A percentile compares a stretch with the other conserved stretches of the same genome.
Evolutionary conservation across 2,888 invertebrate species (phyloP).

Genomic region (Acronicta alni): DNA sequence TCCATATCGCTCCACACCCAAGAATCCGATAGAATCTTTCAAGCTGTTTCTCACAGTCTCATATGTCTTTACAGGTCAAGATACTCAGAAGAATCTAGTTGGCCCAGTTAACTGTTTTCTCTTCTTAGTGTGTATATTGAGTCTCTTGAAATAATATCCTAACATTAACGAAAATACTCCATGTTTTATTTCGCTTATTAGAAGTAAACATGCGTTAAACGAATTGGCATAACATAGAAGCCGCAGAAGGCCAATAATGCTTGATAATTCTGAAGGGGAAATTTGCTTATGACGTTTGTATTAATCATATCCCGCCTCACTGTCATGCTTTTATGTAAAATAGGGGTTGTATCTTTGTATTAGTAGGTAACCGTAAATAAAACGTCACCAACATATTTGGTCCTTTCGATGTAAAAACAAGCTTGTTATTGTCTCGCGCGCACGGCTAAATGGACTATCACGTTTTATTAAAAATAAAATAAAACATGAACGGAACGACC

Average conservation of each 20-base stretch:
- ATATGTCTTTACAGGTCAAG: constrained; percentile 15
- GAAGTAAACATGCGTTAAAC: constrained; percentile 21
- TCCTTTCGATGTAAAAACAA: constrained; percentile 32
- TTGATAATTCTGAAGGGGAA: constrained; percentile 19
- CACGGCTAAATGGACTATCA: constrained; percentile 12
- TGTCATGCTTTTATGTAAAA: constrained; percentile 29
- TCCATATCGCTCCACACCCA: constrained; percentile 22
- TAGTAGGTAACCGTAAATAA: constrained; percentile 39
- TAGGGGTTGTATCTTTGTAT: constrained; percentile 31
- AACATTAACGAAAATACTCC: constrained; percentile 2
- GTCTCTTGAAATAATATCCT: constrained; percentile 3
- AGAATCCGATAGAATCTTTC: not conserved
- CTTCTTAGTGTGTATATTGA: constrained; percentile 21
- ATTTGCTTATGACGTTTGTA: constrained; percentile 20
- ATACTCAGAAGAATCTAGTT: constrained; percentile 1
- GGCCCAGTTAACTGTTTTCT: constrained; percentile 18
- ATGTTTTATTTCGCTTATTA: constrained; percentile 12
- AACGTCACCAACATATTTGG: constrained; percentile 32
- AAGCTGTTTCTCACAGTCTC: constrained; percentile 5
- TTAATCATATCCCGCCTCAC: constrained; percentile 23
- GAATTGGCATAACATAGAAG: constrained; percentile 23
- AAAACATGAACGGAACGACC: not conserved
- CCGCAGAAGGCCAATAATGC: constrained; percentile 19
- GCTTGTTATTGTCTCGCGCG: constrained; percentile 14
- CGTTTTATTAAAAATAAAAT: constrained; percentile 20